These are phyloP conservation scores for Ursus arctos DNA, from an alignment of 2,113 vertebrate genomes.

Conservation along the genomic window DNA sequence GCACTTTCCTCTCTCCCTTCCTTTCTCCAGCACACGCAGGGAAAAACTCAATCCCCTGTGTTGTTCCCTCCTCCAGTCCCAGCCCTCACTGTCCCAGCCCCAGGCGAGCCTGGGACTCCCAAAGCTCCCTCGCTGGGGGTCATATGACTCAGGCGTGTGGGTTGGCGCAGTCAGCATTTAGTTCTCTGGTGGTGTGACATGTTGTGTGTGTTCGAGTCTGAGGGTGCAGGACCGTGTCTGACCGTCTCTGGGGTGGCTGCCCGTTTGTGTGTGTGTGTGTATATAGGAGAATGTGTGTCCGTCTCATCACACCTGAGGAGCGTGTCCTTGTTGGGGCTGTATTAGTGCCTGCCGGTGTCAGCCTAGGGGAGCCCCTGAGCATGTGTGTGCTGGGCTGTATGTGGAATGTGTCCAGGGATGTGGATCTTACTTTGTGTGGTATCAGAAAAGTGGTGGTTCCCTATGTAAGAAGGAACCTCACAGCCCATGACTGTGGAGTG, in stretches of 20 bases:
- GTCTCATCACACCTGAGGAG: not conserved
- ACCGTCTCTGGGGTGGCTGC: not conserved
- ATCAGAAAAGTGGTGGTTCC: not conserved
- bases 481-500: not conserved
- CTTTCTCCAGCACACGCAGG: not conserved
- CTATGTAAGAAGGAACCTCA: not conserved
- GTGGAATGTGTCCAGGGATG: not conserved
- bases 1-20: not conserved
- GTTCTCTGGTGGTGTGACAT: not conserved
- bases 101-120: conserved; percentile 27
- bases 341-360: not conserved
- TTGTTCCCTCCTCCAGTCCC: not conserved
- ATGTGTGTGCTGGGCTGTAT: not conserved
- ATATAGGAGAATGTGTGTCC: not conserved
- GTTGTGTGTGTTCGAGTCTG: not conserved
- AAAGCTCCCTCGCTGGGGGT: not conserved
- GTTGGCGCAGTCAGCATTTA: not conserved
- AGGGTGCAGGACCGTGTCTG: not conserved
- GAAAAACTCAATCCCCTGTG: not conserved
- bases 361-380: not conserved
- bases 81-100: conserved; percentile 1
- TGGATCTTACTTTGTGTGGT: not conserved
- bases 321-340: not conserved
- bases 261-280: not conserved
- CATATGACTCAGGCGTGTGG: conserved; percentile 25